Base-by-base conservation (phyloP, 2,797 vertebrate genomes). In the Parotocinclus haroldoi region DNA sequence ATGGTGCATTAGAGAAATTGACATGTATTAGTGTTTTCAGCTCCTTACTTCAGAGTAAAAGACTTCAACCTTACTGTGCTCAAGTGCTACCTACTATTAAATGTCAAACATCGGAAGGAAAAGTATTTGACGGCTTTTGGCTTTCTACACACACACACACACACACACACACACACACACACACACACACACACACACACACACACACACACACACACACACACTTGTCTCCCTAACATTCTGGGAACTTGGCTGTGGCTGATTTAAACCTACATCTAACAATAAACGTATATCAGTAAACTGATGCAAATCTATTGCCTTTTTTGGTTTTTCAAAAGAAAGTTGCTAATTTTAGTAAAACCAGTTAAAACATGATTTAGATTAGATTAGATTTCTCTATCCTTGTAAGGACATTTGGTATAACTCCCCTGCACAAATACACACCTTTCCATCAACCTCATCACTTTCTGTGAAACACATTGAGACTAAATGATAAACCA, bases 371-470 rank as follows among this genome's bases (percentile, higher is more conserved):
- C 27, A 27, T 27, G 27, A n/a, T n/a, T n/a, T n/a, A n/a, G n/a
- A n/a, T n/a, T n/a, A n/a, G n/a, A n/a, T 27, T 5, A 27, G 27
- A 27, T 27, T 27, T 27, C n/a, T 27, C 5, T 27, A 27, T 27
- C 27, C 27, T 27, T 27, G 27, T 27, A 5, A 27, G 27, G 27
- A 27, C 27, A 27, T 27, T 27, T 27, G 27, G 27, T 27, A n/a
- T n/a, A n/a, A n/a, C n/a, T n/a, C n/a, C n/a, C n/a, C n/a, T n/a
- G n/a, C 19, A 48, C n/a, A 19, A 12, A 63, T 27, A 45, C 42
- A 53, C 56, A 53, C 12, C 27, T 78, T 78, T 78, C 76, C 73
- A 71, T 71, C 63, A 55, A 17, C 44, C 73, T 78, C 76, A 78
- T 78, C 76, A 76, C 60, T 78, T 78, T 78, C 68, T 65, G 68